Conservation (phyloP, 2,888 invertebrate species). For the Congeria kusceri region DNA sequence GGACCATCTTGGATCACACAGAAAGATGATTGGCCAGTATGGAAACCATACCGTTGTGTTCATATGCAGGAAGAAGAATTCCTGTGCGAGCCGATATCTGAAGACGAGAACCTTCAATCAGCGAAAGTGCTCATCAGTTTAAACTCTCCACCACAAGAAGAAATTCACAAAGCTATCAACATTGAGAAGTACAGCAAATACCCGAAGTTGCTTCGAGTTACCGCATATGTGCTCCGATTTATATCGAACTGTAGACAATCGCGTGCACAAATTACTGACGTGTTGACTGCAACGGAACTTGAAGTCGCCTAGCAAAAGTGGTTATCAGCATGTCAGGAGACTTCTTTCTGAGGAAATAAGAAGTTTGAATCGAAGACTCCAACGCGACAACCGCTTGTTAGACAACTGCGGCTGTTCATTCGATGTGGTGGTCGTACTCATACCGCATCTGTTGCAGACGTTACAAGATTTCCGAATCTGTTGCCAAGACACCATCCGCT, state of each 20-base stretch:
- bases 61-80: neutral
- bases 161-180: neutral
- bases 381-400: conserved; percentile 15
- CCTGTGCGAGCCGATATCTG: too few species aligned
- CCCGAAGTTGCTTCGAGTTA: conserved; percentile 13
- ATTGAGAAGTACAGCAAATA: conserved; percentile 16
- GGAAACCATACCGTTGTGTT: neutral
- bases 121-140: neutral
- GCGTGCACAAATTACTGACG: neutral
- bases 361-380: too few species aligned
- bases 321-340: conserved; percentile 3
- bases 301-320: conserved; percentile 4
- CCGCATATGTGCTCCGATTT: conserved; percentile 18
- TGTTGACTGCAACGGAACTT: neutral
- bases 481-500: conserved; percentile 11
- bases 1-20: conserved; percentile 14
- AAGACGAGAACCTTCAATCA: neutral
- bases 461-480: conserved; percentile 19
- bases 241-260: conserved; percentile 10
- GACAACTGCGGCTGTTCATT: conserved; percentile 28
- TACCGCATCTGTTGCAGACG: conserved; percentile 28
- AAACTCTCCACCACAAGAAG: neutral
- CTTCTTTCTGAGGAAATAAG: neutral
- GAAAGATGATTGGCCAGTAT: conserved; percentile 9
- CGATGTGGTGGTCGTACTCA: conserved; percentile 39